Percentiles rank a stretch among this genome's conserved stretches.
Evolutionary conservation across 2,797 vertebrate genomes (phyloP).

Genomic region (Lateolabrax maculatus): DNA sequence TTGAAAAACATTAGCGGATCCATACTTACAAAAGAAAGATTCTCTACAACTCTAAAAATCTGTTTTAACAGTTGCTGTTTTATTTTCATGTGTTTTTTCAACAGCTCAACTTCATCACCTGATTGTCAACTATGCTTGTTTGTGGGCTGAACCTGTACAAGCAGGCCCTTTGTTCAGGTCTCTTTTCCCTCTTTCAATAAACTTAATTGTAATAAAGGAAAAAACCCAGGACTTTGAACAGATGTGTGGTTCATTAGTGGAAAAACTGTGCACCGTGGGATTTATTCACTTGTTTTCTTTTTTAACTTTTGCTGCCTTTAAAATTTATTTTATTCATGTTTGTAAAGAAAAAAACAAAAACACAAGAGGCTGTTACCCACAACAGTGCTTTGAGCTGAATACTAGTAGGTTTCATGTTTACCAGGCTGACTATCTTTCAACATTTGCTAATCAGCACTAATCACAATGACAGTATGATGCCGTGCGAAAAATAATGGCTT

Average conservation of each 20-base stretch:
- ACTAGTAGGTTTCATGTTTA: too few relatives aligned
- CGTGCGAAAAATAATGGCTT: too few relatives aligned
- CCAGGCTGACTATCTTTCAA: too few relatives aligned
- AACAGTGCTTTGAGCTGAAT: background rate
- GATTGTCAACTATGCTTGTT: background rate
- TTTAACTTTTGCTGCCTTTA: background rate
- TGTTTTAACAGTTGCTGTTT: background rate
- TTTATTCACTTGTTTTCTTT: background rate
- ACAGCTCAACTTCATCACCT: background rate
- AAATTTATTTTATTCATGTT: background rate
- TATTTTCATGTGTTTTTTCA: background rate
- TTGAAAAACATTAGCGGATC: background rate
- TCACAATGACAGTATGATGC: background rate
- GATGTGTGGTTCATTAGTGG: background rate
- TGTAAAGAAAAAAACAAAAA: too few relatives aligned
- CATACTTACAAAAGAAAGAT: background rate
- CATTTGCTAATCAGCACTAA: background rate
- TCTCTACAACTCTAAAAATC: background rate
- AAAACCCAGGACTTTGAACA: background rate
- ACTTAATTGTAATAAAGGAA: background rate
- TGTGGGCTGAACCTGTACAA: background rate
- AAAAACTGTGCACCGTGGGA: background rate
- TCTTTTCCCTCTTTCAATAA: background rate
- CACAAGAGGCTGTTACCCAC: background rate
- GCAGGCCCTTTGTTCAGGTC: background rate